Percentiles rank a stretch among this genome's conserved stretches.
These are phyloP conservation scores for Leptinotarsa lineolata DNA, from an alignment of 1,140 invertebrate genomes.

Conservation along the genomic window DNA sequence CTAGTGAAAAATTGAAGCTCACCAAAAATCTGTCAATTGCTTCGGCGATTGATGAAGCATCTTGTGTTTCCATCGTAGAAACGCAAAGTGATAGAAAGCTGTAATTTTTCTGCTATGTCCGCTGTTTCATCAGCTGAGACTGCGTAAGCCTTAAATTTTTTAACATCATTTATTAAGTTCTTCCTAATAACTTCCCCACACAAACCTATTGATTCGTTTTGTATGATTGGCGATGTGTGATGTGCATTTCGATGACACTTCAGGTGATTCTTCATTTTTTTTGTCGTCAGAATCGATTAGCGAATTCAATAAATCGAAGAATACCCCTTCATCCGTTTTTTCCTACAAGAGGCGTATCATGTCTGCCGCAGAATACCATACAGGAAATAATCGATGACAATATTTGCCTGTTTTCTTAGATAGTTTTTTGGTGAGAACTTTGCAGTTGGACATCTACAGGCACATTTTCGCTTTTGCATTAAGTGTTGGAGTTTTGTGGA, in stretches of 20 bases:
- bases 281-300: conserved; percentile 31
- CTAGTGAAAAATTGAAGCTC: conserved; percentile 18
- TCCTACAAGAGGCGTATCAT: conserved; percentile 31
- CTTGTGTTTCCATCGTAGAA: conserved; percentile 26
- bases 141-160: conserved; percentile 20
- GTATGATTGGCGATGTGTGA: conserved; percentile 29
- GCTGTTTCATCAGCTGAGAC: conserved; percentile 27
- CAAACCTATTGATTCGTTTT: conserved; percentile 33
- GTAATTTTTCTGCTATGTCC: conserved; percentile 19
- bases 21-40: conserved; percentile 29
- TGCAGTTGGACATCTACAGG: conserved; percentile 33
- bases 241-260: conserved; percentile 26
- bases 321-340: conserved; percentile 37
- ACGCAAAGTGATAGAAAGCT: conserved; percentile 17
- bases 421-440: conserved; percentile 1
- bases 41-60: conserved; percentile 29
- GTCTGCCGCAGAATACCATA: conserved; percentile 41
- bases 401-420: conserved; percentile 33
- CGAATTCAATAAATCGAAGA: conserved; percentile 40
- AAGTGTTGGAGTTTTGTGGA: conserved; percentile 34
- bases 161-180: conserved; percentile 21
- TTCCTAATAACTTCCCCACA: conserved; percentile 30
- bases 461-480: conserved; percentile 34
- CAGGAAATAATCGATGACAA: conserved; percentile 39
- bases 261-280: conserved; percentile 30